Conservation (phyloP, 2,888 invertebrate species). For the Asteroscopus sphinx region DNA sequence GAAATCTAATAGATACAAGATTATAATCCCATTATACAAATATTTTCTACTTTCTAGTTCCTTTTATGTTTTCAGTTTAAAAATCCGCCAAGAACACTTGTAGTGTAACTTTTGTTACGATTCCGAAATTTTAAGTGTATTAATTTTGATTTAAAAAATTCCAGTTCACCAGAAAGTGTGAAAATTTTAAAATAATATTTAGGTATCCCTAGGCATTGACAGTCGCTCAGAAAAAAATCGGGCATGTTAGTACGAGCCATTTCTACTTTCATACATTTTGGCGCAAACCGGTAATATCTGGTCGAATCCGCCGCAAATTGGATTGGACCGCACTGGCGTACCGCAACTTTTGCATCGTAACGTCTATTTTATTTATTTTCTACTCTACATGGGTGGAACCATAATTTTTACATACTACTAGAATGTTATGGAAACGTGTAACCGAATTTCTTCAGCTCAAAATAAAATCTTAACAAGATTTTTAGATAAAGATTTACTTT, state of each 20-base stretch:
- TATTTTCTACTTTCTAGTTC: too few species aligned
- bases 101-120: too few species aligned
- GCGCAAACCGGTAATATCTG: slow-evolving; percentile 73
- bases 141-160: too few species aligned
- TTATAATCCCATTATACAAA: too few species aligned
- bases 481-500: slow-evolving; percentile 10
- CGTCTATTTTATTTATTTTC: slow-evolving; percentile 66
- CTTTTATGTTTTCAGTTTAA: too few species aligned
- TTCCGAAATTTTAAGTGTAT: too few species aligned
- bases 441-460: slow-evolving; percentile 16
- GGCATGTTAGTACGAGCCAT: slow-evolving; percentile 11
- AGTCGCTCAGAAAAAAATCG: slow-evolving; percentile 19
- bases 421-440: slow-evolving; percentile 29
- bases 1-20: too few species aligned
- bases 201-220: background rate
- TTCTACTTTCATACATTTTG: slow-evolving; percentile 43
- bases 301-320: slow-evolving; percentile 78
- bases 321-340: slow-evolving; percentile 72
- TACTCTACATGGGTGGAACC: slow-evolving; percentile 25
- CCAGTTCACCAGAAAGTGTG: too few species aligned
- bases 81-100: too few species aligned
- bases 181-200: background rate
- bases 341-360: slow-evolving; percentile 70
- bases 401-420: slow-evolving; percentile 44
- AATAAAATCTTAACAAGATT: slow-evolving; percentile 24